A percentile compares a stretch with the other conserved stretches of the same genome.
phyloP scores from a whole-genome alignment of 2,797 vertebrate genomes.

The Mus spretus region DNA sequence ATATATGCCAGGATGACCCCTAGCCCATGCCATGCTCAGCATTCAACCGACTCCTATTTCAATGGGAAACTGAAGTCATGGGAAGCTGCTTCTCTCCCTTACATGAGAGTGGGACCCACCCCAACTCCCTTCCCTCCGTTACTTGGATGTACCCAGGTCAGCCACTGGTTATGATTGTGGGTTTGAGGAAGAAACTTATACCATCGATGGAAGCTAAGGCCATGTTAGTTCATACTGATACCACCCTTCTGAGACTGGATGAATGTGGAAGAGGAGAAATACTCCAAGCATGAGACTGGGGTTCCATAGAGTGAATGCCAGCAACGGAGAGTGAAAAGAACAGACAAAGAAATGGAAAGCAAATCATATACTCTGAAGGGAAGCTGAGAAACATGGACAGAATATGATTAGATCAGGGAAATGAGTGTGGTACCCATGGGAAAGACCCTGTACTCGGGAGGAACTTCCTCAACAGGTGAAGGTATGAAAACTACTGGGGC shows the following conservation, averaged over 20 bases:
- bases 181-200: background rate
- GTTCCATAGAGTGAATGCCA: background rate
- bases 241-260: background rate
- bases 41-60: background rate
- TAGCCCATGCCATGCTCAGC: background rate
- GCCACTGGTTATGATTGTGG: background rate
- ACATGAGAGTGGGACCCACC: background rate
- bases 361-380: background rate
- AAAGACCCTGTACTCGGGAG: background rate
- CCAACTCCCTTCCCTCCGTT: background rate
- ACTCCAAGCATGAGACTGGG: background rate
- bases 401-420: background rate
- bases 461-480: background rate
- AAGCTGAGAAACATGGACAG: background rate
- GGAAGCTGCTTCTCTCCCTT: background rate
- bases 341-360: background rate
- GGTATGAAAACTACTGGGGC: background rate
- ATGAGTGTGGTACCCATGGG: background rate
- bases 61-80: background rate
- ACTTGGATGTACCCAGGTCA: background rate
- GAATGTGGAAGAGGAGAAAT: background rate
- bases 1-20: background rate
- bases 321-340: background rate
- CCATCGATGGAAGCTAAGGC: background rate
- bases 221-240: background rate